These are phyloP conservation scores for Oreocharis arfaki DNA, from an alignment of 2,113 vertebrate species.

Conservation along the genomic window DNA sequence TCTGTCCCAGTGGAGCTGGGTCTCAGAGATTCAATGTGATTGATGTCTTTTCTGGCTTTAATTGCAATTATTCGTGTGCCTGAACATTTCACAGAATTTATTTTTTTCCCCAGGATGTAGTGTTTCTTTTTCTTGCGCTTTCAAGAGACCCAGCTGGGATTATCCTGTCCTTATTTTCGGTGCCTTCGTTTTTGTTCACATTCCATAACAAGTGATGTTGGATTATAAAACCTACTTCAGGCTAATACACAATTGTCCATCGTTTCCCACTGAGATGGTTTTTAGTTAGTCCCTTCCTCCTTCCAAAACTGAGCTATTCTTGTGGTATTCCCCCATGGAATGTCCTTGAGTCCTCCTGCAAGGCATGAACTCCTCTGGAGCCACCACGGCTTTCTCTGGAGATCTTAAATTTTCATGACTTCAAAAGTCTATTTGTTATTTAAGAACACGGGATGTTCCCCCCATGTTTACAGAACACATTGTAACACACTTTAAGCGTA, in stretches of 20 bases:
- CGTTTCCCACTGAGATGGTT: background rate
- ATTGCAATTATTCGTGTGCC: background rate
- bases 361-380: background rate
- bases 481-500: background rate
- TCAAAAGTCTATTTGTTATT: background rate
- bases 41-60: background rate
- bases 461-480: background rate
- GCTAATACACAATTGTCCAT: background rate
- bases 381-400: background rate
- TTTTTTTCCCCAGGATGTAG: background rate
- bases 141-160: background rate
- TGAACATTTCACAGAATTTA: background rate
- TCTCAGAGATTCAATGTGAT: background rate
- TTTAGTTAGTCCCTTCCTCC: background rate
- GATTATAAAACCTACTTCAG: background rate
- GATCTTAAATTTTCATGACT: background rate
- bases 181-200: background rate
- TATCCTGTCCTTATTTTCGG: background rate
- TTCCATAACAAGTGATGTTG: background rate
- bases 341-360: background rate
- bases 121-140: background rate
- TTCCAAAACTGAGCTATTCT: background rate
- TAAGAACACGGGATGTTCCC: background rate
- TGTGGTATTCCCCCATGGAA: background rate
- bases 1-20: background rate